These are phyloP conservation scores for Nothura maculosa DNA, from an alignment of 2,797 vertebrate genomes.

Conservation along the genomic window DNA sequence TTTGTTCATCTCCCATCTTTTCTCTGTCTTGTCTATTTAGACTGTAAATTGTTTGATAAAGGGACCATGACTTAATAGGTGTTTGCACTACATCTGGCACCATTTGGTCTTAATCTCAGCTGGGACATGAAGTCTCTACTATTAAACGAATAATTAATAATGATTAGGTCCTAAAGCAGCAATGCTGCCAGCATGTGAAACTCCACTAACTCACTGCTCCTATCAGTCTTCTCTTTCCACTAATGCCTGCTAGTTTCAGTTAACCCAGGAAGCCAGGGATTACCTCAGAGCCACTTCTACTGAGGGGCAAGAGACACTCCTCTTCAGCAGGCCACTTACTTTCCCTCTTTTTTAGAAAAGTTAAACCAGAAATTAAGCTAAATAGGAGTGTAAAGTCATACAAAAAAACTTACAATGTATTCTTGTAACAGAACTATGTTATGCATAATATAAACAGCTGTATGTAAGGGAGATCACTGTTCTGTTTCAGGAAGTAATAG, in stretches of 20 bases:
- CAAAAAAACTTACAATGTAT: slow-evolving; percentile 67
- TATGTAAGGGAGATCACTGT: slow-evolving; percentile 42
- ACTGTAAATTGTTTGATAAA: slow-evolving; percentile 64
- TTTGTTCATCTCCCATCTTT: slow-evolving; percentile 70
- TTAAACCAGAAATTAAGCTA: slow-evolving; percentile 61
- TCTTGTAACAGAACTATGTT: slow-evolving; percentile 59
- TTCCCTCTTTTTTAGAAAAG: not conserved
- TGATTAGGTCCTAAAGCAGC: slow-evolving; percentile 51
- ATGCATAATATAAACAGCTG: slow-evolving; percentile 69
- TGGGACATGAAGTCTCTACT: slow-evolving; percentile 42
- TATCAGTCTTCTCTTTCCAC: slow-evolving; percentile 4
- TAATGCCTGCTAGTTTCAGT: not conserved
- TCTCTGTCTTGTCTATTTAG: slow-evolving; percentile 70
- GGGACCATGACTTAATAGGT: slow-evolving; percentile 71
- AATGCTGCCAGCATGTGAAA: not conserved
- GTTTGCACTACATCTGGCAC: slow-evolving; percentile 69
- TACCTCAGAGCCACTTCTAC: not conserved
- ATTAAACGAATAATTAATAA: slow-evolving; percentile 68
- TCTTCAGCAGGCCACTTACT: not conserved
- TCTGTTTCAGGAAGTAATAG: slow-evolving; percentile 75
- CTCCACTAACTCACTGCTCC: slow-evolving; percentile 19
- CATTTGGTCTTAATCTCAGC: slow-evolving; percentile 60
- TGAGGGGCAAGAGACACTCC: not conserved
- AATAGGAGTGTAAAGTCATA: slow-evolving; percentile 39
- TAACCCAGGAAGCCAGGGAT: not conserved